Base-by-base conservation (phyloP, 2,888 invertebrate species). In the Eudasyphora cyanicolor region DNA sequence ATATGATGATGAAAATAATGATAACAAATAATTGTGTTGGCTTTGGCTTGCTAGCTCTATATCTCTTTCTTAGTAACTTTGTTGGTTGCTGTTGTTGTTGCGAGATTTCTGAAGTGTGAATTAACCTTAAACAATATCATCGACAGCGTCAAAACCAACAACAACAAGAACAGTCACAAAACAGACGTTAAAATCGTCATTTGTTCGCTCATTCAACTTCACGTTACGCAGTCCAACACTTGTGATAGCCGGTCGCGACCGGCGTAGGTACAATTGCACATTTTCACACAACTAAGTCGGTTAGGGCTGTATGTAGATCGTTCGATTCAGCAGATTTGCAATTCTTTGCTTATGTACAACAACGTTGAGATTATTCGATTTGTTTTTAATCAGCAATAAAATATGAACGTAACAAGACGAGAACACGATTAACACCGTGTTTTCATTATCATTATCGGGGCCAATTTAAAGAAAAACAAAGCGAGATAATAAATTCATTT, bases 101-200 rank as follows among this genome's bases (percentile, higher is more conserved):
- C 75, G 14, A 69, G 49, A 73, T 79, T 79, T 69, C 14, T 78
- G 32, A 77, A 82, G 79, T 82, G 76, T 82, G 62, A 82, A 79
- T 79, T 82, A 82, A 82, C 79, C 82, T 82, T 69, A 79, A 74
- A 76, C 54, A 45, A 38, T 82, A 77, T 51, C 54, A 74, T 69
- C 42, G 70, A 42, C 38, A 79, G 17, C 60, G n/a, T 17, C 12
- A 32, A 35, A n/a, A n/a, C n/a, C 14, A 29, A 29, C 10, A 35
- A 21, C 57, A 14, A 57, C 57, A 60, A 27, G n/a, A n/a, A n/a
- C 60, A 29, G 4, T n/a, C 29, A 10, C 29, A 14, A 7, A n/a
- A n/a, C n/a, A n/a, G n/a, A 14, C 29, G 19, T 2, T 27, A 0
- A n/a, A 3, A 24, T 27, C 14, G 38, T 38, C 38, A 38, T 14